These are phyloP conservation scores for Turritopsis rubra DNA, from an alignment of 30 jellyfish, hydroid and myxozoan genomes.

Conservation along the genomic window DNA sequence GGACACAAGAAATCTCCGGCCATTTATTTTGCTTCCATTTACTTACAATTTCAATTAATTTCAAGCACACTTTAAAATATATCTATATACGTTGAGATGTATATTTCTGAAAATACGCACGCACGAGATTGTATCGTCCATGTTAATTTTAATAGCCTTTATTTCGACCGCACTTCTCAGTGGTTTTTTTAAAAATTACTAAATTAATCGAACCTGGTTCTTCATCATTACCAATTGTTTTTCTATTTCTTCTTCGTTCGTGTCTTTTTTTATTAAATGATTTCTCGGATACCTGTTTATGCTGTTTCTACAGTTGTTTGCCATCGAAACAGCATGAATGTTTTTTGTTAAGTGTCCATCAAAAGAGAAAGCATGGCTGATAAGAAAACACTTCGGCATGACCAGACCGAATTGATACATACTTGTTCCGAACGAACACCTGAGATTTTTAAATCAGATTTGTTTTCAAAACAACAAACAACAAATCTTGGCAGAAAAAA, in stretches of 20 bases:
- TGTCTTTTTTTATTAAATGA: not conserved
- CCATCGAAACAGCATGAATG: not conserved
- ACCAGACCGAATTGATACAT: not conserved
- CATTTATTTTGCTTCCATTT: not conserved
- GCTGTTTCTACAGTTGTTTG: not conserved
- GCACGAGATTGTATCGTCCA: too few species aligned
- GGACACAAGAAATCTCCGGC: not conserved
- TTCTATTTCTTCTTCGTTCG: not conserved
- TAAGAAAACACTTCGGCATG: not conserved
- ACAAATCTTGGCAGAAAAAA: not conserved
- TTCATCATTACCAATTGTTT: not conserved
- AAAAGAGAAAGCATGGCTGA: not conserved
- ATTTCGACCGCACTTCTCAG: too few species aligned
- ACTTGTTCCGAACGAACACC: not conserved
- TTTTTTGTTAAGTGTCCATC: not conserved
- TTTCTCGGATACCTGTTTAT: not conserved
- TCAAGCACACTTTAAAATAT: not conserved
- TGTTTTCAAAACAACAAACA: not conserved
- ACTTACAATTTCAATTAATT: not conserved
- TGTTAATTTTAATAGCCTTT: not conserved
- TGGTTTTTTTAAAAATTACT: too few species aligned
- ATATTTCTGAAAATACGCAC: too few species aligned
- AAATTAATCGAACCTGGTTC: too few species aligned
- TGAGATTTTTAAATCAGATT: not conserved
- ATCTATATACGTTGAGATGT: too few species aligned